Evolutionary conservation across 2,888 invertebrate species (phyloP), one percentile per base, ranked within the genome.

Genomic region (Gymnoscelis rufifasciata): DNA sequence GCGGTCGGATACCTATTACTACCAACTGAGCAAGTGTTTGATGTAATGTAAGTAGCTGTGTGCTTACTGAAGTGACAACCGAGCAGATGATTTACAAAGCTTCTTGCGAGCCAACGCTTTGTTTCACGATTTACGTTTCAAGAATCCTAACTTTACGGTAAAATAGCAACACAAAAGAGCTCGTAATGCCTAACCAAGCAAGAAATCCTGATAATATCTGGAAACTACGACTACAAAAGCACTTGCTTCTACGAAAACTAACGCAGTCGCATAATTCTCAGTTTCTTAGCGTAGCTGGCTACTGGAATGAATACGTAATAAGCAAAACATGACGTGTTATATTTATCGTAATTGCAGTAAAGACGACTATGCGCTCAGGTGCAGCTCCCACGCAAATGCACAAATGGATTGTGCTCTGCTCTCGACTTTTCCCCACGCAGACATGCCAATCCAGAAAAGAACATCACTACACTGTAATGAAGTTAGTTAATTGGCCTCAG

Each of bases 371-470:
- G 67, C 51, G 57, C 62, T 62, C 72, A 71, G 71, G 66, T 71
- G 68, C 58, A 61, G 63, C 67, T 72, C 69, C 68, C 71, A 72
- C 70, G 72, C 66, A 61, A 69, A 69, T 68, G 60, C 60, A 62
- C 54, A 54, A 38, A 57, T 57, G 56, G 62, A 64, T 64, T 63
- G 64, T 12, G 59, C 43, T 27, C 36, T 44, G 2, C 15, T 33
- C 19, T 33, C 33, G 27, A 12, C 28, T 7, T 29, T 31, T 23
- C 36, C n/a, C 19, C 15, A 11, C 7, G 12, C n/a, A n/a, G n/a
- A 36, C 19, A 23, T 19, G 19, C 30, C 24, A n/a, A 23, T 10
- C 23, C 29, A 12, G 13, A 7, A 15, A 2, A n/a, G 13, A 14
- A 28, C 15, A 15, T n/a, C 8, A 15, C 10, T 33, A 10, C 27